These are phyloP conservation scores for Amblyteles armatorius DNA, from an alignment of 2,888 invertebrate genomes.

Conservation along the genomic window DNA sequence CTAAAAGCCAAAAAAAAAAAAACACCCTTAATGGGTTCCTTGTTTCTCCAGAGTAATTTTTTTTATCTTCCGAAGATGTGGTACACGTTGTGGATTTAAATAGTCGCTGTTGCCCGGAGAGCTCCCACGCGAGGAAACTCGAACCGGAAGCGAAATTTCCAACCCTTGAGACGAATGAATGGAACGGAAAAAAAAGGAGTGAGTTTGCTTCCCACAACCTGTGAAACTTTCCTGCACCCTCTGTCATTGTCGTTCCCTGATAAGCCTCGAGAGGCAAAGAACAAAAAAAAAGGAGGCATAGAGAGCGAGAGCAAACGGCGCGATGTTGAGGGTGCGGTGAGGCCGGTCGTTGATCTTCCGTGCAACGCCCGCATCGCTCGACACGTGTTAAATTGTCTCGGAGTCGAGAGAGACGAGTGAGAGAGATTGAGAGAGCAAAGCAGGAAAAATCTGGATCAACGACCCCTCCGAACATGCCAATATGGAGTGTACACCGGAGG, in stretches of 20 bases:
- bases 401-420: conserved; percentile 32
- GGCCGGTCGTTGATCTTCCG: conserved; percentile 63
- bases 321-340: conserved; percentile 33
- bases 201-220: conserved; percentile 74
- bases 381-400: conserved; percentile 64
- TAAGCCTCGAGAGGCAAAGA: conserved; percentile 33
- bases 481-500: conserved; percentile 10
- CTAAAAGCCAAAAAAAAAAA: conserved; percentile 18
- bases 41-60: conserved; percentile 13
- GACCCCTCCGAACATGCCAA: conserved; percentile 45
- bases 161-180: conserved; percentile 71
- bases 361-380: conserved; percentile 57
- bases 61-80: neutral
- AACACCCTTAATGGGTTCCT: conserved; percentile 19
- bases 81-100: conserved; percentile 16
- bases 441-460: conserved; percentile 53
- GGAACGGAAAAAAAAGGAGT: conserved; percentile 24
- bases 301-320: conserved; percentile 18
- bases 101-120: conserved; percentile 5
- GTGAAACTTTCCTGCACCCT: conserved; percentile 61
- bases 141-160: conserved; percentile 71
- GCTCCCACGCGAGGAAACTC: conserved; percentile 35
- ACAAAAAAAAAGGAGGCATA: conserved; percentile 8
- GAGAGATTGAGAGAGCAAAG: conserved; percentile 1
- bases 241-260: conserved; percentile 38